Evolutionary conservation across 2,113 vertebrate species (phyloP).

Genomic region (Vidua chalybeata): DNA sequence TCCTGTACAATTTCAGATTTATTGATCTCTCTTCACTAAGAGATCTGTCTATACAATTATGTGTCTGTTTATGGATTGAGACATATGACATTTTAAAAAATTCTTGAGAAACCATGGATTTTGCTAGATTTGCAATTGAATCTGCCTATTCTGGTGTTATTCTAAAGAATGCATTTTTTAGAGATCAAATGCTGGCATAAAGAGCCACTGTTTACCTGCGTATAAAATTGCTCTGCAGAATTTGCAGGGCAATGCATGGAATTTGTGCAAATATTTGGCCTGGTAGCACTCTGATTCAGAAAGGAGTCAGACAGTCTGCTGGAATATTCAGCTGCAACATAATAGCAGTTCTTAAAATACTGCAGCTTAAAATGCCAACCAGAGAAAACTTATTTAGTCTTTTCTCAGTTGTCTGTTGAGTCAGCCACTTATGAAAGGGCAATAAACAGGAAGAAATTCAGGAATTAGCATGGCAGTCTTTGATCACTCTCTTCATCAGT

Average conservation of each 20-base stretch:
- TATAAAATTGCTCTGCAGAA: not conserved
- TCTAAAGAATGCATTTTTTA: not conserved
- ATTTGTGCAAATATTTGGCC: constrained; percentile 12
- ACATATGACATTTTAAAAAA: not conserved
- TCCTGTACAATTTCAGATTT: not conserved
- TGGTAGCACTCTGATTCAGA: not conserved
- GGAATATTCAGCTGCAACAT: constrained; percentile 12
- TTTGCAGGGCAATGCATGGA: not conserved
- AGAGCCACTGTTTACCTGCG: not conserved
- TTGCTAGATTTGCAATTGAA: not conserved
- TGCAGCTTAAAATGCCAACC: constrained; percentile 28
- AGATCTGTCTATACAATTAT: not conserved
- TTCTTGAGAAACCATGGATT: not conserved
- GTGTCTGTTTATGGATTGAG: not conserved
- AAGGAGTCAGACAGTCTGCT: constrained; percentile 26
- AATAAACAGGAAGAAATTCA: constrained; percentile 22
- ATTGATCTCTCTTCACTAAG: not conserved
- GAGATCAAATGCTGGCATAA: not conserved
- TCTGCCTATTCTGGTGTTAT: not conserved
- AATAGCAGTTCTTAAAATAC: constrained; percentile 45
- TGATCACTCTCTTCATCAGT: not conserved
- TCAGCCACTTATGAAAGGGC: constrained; percentile 20
- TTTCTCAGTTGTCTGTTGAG: constrained; percentile 50
- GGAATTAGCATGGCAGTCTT: not conserved
- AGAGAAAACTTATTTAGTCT: constrained; percentile 13